phyloP scores from a whole-genome alignment of 23 tunicate species.

The Halocynthia roretzi region DNA sequence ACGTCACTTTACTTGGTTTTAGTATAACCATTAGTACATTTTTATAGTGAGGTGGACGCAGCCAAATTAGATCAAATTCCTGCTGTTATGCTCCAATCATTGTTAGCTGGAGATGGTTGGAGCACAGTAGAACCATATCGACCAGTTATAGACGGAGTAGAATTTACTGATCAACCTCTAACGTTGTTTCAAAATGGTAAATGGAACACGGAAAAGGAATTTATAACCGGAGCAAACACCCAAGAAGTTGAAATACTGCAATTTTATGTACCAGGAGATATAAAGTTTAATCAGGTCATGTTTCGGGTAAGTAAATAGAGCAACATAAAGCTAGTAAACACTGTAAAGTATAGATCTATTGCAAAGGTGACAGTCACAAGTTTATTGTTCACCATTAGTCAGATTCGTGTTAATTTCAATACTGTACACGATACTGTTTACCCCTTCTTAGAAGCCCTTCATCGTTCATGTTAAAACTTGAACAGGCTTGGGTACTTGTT shows the following conservation, averaged over 20 bases:
- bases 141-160: conserved; percentile 73
- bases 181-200: conserved; percentile 54
- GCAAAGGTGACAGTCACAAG: no score
- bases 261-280: conserved; percentile 12
- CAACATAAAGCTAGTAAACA: no score
- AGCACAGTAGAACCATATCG: conserved; percentile 83
- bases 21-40: no score
- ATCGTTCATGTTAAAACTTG: no score
- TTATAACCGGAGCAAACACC: conserved; percentile 42
- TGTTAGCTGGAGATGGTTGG: conserved; percentile 30
- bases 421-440: no score
- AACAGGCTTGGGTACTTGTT: no score
- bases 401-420: no score
- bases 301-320: not conserved
- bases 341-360: no score
- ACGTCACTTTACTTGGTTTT: no score
- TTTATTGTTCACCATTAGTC: no score
- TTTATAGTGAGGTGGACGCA: conserved; percentile 2
- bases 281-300: not conserved
- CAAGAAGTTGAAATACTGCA: conserved; percentile 43
- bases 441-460: no score
- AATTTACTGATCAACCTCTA: conserved; percentile 76
- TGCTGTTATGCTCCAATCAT: conserved; percentile 22
- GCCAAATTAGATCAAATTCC: conserved; percentile 2
- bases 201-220: conserved; percentile 69